Evolutionary conservation across 2,113 vertebrate genomes (phyloP).

Genomic region (Aptenodytes forsteri): DNA sequence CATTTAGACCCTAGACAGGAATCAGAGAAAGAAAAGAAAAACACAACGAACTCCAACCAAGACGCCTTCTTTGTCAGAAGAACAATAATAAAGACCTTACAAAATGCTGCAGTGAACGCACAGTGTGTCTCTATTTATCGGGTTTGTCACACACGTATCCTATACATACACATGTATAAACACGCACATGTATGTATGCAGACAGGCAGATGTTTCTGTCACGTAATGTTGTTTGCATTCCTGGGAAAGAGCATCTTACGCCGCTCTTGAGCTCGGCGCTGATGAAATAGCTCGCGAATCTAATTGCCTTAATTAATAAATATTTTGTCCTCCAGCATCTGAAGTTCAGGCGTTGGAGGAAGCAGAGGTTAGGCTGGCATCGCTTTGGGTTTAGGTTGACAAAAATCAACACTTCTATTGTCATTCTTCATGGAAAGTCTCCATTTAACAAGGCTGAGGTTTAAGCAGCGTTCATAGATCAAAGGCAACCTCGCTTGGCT

Average conservation of each 20-base stretch:
- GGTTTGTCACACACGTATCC: not conserved
- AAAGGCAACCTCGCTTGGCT: constrained; percentile 59
- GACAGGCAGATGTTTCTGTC: not conserved
- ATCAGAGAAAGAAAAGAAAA: not conserved
- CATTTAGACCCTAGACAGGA: not conserved
- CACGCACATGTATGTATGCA: fast-evolving
- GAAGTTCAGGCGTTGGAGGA: not conserved
- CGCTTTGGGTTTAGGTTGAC: constrained; percentile 38
- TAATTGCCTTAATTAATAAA: not conserved
- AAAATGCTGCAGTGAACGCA: not conserved
- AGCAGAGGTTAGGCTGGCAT: not conserved
- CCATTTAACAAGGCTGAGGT: constrained; percentile 44
- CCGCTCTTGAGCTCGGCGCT: not conserved
- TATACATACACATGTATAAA: not conserved
- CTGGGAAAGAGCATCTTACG: not conserved
- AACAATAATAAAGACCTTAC: not conserved
- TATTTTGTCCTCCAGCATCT: not conserved
- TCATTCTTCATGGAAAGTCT: constrained; percentile 58
- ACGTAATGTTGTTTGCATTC: not conserved
- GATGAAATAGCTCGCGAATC: not conserved
- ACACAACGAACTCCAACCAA: not conserved
- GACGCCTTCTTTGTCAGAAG: not conserved
- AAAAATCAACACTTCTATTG: constrained; percentile 62
- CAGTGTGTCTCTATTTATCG: not conserved
- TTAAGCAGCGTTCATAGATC: constrained; percentile 55